Conservation (phyloP, 2,113 vertebrate species). For the Petrocephalus microphthalmus region DNA sequence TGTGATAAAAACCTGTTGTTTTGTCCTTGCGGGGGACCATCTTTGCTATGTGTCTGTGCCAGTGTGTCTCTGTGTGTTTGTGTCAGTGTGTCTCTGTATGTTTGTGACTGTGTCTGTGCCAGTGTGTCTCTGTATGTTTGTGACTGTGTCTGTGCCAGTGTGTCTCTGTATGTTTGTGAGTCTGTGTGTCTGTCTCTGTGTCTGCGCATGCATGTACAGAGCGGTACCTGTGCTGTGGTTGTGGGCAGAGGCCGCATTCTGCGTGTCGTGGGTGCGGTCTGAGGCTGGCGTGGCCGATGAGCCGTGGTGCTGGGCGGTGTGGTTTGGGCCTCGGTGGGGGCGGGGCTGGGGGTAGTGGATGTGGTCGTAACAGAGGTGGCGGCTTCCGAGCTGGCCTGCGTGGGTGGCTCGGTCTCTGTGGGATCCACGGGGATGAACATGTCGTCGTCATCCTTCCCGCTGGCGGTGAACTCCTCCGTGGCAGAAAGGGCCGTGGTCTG, state of each 20-base stretch:
- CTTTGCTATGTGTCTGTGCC: no score
- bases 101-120: background rate
- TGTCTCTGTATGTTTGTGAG: background rate
- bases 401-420: slow-evolving; percentile 30
- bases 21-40: no score
- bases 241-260: slow-evolving; percentile 41
- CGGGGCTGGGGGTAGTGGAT: slow-evolving; percentile 24
- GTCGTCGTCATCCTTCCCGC: slow-evolving; percentile 51
- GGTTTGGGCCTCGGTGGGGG: slow-evolving; percentile 24
- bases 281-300: slow-evolving; percentile 48
- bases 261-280: slow-evolving; percentile 47
- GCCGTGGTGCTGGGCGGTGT: slow-evolving; percentile 22
- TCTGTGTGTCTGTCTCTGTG: background rate
- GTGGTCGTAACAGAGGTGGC: slow-evolving; percentile 34
- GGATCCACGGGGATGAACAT: slow-evolving; percentile 55
- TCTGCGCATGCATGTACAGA: background rate
- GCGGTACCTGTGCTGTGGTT: slow-evolving; percentile 52
- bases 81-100: background rate
- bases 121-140: background rate
- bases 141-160: background rate
- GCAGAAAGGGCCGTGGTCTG: slow-evolving; percentile 43
- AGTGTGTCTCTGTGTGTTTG: background rate
- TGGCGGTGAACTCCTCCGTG: slow-evolving; percentile 46
- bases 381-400: slow-evolving; percentile 27
- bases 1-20: no score